Evolutionary conservation across 2,113 vertebrate genomes (phyloP).

Genomic region (Entelurus aequoreus): DNA sequence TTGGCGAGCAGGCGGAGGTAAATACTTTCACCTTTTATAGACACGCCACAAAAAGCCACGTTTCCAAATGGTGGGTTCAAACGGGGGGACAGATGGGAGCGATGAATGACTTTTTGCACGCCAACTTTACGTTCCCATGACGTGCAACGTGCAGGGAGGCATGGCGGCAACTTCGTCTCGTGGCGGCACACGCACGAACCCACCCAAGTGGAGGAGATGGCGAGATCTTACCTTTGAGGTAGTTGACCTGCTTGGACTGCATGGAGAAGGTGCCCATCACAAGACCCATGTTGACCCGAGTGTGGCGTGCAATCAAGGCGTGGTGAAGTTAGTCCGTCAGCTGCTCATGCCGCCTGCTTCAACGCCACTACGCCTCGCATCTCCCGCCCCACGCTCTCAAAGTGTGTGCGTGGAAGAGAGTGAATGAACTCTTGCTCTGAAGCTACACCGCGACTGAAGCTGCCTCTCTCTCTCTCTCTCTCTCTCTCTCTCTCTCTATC

Average conservation of each 20-base stretch:
- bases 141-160: conserved; percentile 40
- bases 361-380: conserved; percentile 49
- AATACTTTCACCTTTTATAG: conserved; percentile 75
- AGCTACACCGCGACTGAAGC: conserved; percentile 35
- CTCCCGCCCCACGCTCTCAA: conserved; percentile 52
- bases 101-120: conserved; percentile 1
- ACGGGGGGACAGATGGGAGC: conserved; percentile 34
- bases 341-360: conserved; percentile 52
- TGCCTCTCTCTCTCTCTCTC: conserved; percentile 10
- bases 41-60: conserved; percentile 29
- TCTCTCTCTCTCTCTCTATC: conserved; percentile 35
- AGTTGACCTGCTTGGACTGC: conserved; percentile 69
- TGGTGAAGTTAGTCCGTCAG: conserved; percentile 58
- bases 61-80: conserved; percentile 32
- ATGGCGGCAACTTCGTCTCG: conserved; percentile 21
- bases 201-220: background rate
- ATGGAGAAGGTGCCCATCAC: conserved; percentile 73
- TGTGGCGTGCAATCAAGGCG: conserved; percentile 24
- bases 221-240: conserved; percentile 67
- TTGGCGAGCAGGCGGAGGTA: conserved; percentile 36
- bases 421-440: conserved; percentile 19
- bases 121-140: conserved; percentile 37
- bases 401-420: conserved; percentile 13
- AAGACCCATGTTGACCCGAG: conserved; percentile 67
- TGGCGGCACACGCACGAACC: conserved; percentile 9